Conservation (phyloP, 2,888 invertebrate species). For the Electrophaes corylata region DNA sequence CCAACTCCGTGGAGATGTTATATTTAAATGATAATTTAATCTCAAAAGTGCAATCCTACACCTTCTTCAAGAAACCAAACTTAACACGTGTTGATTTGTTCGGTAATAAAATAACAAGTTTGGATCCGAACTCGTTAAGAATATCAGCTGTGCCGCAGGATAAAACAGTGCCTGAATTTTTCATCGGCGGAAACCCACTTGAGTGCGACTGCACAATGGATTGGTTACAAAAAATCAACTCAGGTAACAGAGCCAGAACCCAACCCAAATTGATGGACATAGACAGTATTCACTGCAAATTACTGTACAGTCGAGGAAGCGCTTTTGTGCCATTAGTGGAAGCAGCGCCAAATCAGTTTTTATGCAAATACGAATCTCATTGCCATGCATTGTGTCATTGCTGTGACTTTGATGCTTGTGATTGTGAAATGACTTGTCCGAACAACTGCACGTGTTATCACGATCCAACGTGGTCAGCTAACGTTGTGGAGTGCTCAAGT, state of each 20-base stretch:
- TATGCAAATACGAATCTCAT: conserved; percentile 93
- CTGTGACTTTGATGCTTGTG: conserved; percentile 96
- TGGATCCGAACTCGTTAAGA: conserved; percentile 90
- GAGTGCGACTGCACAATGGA: conserved; percentile 96
- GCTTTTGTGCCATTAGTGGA: conserved; percentile 90
- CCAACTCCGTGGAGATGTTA: conserved; percentile 91
- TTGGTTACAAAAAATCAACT: conserved; percentile 93
- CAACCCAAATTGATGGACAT: conserved; percentile 93
- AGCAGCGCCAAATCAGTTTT: conserved; percentile 91
- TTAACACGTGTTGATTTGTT: conserved; percentile 92
- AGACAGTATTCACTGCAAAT: conserved; percentile 91
- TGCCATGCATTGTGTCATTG: conserved; percentile 95
- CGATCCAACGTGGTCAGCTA: conserved; percentile 93
- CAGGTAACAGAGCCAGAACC: conserved; percentile 89
- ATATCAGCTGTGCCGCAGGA: conserved; percentile 90
- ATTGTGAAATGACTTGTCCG: conserved; percentile 96
- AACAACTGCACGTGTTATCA: conserved; percentile 94
- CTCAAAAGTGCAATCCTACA: conserved; percentile 92
- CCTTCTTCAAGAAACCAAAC: conserved; percentile 94
- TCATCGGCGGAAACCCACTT: conserved; percentile 93
- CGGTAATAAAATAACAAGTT: conserved; percentile 90
- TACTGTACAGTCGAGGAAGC: conserved; percentile 90
- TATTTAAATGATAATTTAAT: conserved; percentile 92
- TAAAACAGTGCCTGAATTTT: conserved; percentile 91
- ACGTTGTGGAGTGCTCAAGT: conserved; percentile 92